Percentiles rank a stretch among this genome's conserved stretches.
Conservation (phyloP, 2,888 invertebrate species). For the Yponomeuta malinellus region DNA sequence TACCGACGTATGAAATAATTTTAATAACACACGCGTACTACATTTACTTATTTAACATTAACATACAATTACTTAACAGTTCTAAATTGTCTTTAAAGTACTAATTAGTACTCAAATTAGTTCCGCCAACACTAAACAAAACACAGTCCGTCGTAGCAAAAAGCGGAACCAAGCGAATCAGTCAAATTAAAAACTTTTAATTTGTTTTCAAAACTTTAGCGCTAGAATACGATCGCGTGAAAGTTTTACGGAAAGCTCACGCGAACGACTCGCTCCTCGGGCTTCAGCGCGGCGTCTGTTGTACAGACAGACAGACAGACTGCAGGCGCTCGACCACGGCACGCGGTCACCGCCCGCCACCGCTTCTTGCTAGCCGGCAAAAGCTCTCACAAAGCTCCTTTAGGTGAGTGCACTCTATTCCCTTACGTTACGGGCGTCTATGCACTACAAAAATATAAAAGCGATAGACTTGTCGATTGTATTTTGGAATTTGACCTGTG, state of each 20-base stretch:
- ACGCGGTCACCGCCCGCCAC: slow-evolving; percentile 8
- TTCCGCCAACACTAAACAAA: background rate
- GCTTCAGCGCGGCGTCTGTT: slow-evolving; percentile 2
- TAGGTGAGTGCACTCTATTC: too few species aligned
- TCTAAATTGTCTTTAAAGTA: background rate
- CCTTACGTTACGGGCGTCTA: slow-evolving; percentile 15
- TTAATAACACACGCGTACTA: too few species aligned
- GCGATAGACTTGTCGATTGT: background rate
- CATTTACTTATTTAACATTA: too few species aligned
- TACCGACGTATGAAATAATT: too few species aligned
- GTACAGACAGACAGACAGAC: background rate
- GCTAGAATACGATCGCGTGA: slow-evolving; percentile 13
- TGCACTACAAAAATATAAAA: slow-evolving; percentile 18
- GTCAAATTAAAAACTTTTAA: background rate
- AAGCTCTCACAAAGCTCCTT: slow-evolving; percentile 21
- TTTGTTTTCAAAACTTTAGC: slow-evolving; percentile 2
- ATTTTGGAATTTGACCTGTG: too few species aligned
- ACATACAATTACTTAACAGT: too few species aligned
- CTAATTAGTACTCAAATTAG: background rate
- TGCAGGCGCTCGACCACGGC: background rate
- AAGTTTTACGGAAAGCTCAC: slow-evolving; percentile 12
- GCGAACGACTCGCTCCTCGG: background rate
- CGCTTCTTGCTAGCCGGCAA: slow-evolving; percentile 28
- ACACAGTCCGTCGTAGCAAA: background rate
- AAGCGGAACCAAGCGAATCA: background rate